Conservation (phyloP, 2,797 vertebrate genomes). For the Heteromormyrus szaboi region DNA sequence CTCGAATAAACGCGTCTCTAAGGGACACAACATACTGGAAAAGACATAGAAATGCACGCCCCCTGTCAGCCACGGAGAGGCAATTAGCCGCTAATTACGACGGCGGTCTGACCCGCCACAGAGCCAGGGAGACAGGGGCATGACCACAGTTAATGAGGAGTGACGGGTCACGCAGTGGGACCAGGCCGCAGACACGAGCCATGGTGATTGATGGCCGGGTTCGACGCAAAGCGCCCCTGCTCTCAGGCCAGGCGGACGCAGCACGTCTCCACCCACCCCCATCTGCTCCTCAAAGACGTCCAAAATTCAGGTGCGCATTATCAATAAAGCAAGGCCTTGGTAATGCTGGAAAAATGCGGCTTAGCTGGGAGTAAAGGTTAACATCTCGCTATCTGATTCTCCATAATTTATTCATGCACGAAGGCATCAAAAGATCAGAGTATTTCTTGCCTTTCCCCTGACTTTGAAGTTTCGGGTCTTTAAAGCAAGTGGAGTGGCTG, state of each 20-base stretch:
- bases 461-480: not conserved
- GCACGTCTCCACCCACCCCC: not conserved
- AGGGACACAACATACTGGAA: not conserved
- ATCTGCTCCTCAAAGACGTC: not conserved
- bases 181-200: not conserved
- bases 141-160: not conserved
- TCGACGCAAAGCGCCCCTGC: not conserved
- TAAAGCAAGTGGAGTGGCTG: not conserved
- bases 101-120: not conserved
- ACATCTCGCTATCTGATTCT: not conserved
- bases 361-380: conserved; percentile 9
- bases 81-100: conserved; percentile 3
- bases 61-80: not conserved
- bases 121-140: not conserved
- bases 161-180: not conserved
- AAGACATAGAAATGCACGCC: not conserved
- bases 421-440: not conserved
- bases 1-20: not conserved
- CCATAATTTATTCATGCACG: not conserved
- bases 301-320: not conserved
- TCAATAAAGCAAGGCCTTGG: not conserved
- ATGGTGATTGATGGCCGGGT: not conserved
- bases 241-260: not conserved
- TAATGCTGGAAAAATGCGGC: not conserved
- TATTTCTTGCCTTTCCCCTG: not conserved